A percentile compares a stretch with the other conserved stretches of the same genome.
Evolutionary conservation across 2,888 invertebrate species (phyloP).

Genomic region (Boloria euphrosyne): DNA sequence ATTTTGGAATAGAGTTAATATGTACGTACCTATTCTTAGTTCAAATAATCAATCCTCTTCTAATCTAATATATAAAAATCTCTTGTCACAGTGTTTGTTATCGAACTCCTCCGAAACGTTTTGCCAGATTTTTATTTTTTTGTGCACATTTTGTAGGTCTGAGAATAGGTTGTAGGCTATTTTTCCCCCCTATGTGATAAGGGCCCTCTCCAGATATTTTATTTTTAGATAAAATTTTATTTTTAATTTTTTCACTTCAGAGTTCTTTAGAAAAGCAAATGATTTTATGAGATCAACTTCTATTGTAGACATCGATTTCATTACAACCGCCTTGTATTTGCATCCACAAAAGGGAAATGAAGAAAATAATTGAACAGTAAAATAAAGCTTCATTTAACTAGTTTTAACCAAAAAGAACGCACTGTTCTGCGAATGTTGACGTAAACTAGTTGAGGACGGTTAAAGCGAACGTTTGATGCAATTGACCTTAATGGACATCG

Average conservation of each 20-base stretch:
- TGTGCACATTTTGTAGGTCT: too few relatives aligned
- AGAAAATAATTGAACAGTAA: conserved; percentile 22
- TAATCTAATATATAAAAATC: too few relatives aligned
- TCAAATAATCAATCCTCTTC: too few relatives aligned
- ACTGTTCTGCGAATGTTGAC: conserved; percentile 28
- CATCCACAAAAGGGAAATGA: conserved; percentile 2
- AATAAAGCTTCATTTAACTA: conserved; percentile 18
- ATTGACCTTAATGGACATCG: conserved; percentile 60
- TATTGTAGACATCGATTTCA: not conserved
- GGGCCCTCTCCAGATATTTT: too few relatives aligned
- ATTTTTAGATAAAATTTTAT: too few relatives aligned
- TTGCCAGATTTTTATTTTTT: too few relatives aligned
- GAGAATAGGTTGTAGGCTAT: too few relatives aligned
- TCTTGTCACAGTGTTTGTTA: too few relatives aligned
- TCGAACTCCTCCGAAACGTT: too few relatives aligned
- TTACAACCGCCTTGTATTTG: not conserved
- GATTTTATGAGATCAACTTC: not conserved
- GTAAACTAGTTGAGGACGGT: conserved; percentile 48
- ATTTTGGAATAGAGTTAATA: not conserved
- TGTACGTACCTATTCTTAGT: too few relatives aligned
- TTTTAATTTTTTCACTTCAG: too few relatives aligned
- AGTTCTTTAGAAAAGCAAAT: not conserved
- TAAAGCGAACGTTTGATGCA: conserved; percentile 56
- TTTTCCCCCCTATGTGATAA: too few relatives aligned
- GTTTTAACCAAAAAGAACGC: conserved; percentile 20